Base-by-base conservation (phyloP, 2,888 invertebrate genomes). In the Nomada hirtipes region DNA sequence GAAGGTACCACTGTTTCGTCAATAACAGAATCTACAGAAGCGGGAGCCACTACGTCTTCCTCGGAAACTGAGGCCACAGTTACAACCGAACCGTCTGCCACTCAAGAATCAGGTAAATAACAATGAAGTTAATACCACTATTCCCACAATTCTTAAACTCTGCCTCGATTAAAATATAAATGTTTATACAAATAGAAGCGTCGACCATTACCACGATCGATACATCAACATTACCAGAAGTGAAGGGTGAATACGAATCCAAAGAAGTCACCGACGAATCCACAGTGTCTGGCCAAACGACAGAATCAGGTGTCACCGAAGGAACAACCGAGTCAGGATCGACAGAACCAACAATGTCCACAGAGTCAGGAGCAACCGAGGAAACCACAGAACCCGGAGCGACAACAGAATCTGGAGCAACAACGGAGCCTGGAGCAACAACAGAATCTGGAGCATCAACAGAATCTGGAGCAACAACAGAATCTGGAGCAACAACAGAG, bases 271-370 rank as follows among this genome's bases (percentile, higher is more conserved):
- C 88, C 42, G 71, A 81, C 60, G 84, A 73, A 55, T 83, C 87
- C 9, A 82, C 86, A 2, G 79, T 71, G 42, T 78, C 87, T 9
- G 91, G 87, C 79, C 86, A 36, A 52, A 84, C 86, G 13, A 88
- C 88, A 9, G 90, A 86, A 44, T 84, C 85, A 9, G 87, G 76
- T 13, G 74, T 88, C 2, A 88, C 86, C 26, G 85, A 85, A 29
- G 81, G 50, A 55, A 83, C 82, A 11, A 88, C 88, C 0, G 83
- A 76, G 67, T 82, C 89, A 75, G 88, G 23, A 59, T 76, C 85
- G 13, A 86, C 87, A 3, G 89, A 84, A 36, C 76, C 82, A 26
- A 71, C 71, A 15, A 26, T 47, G 15, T 50, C 83, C 68, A 84
- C 55, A 0, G 75, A 78, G 20, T 76, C 83, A 4, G 76, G 72